A percentile compares a stretch with the other conserved stretches of the same genome.
These are phyloP conservation scores for Pluvianellus socialis DNA, from an alignment of 2,113 vertebrate species.

Conservation along the genomic window DNA sequence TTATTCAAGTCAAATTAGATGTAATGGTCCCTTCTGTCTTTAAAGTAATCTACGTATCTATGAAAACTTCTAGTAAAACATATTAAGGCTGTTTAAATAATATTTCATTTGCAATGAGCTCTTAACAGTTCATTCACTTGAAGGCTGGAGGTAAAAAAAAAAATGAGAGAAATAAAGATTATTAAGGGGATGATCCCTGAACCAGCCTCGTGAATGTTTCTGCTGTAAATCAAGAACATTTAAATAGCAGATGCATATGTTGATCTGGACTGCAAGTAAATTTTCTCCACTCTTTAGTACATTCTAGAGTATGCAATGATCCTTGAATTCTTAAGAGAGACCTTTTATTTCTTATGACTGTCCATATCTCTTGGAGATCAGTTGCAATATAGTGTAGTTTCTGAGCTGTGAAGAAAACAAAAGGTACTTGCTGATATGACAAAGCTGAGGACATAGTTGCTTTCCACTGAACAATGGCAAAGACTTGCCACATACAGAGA, in stretches of 20 bases:
- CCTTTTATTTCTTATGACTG: not conserved
- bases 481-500: fast-evolving
- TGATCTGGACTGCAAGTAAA: not conserved
- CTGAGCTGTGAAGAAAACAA: not conserved
- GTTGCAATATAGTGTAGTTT: not conserved
- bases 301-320: not conserved
- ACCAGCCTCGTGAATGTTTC: not conserved
- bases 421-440: not conserved
- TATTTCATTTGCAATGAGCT: not conserved
- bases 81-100: not conserved
- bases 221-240: not conserved
- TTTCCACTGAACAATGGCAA: not conserved
- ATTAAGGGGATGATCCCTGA: not conserved
- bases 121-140: not conserved
- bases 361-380: not conserved
- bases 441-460: not conserved
- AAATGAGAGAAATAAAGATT: not conserved
- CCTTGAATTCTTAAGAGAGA: not conserved
- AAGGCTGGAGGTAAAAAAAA: not conserved
- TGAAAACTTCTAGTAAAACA: not conserved
- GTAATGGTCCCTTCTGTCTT: not conserved
- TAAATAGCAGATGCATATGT: not conserved
- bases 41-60: not conserved
- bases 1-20: not conserved
- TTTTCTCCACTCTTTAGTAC: not conserved